Evolutionary conservation across 1,140 invertebrate species (phyloP).

Genomic region (Musca domestica): DNA sequence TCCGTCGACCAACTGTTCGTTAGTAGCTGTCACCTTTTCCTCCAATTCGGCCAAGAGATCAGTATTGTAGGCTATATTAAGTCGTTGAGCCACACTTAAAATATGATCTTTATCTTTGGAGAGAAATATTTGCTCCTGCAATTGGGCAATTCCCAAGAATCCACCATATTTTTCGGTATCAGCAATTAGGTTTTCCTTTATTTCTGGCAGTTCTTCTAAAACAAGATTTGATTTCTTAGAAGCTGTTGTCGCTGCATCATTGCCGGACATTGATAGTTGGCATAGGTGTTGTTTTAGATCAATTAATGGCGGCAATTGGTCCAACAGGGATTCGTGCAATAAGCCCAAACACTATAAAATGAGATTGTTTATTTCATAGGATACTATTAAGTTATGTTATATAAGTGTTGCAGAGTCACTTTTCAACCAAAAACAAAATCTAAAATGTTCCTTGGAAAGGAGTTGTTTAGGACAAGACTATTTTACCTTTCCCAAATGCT

Average conservation of each 20-base stretch:
- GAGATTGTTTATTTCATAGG: not conserved
- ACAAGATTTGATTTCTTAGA: conserved; percentile 51
- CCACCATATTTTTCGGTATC: conserved; percentile 59
- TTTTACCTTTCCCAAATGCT: conserved; percentile 22
- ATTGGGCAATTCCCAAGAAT: conserved; percentile 57
- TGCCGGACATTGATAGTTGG: conserved; percentile 37
- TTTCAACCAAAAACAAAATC: too few relatives aligned
- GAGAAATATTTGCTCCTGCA: conserved; percentile 58
- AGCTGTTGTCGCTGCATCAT: conserved; percentile 38
- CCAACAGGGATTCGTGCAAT: conserved; percentile 65
- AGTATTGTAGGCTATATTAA: conserved; percentile 57
- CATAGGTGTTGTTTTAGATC: conserved; percentile 71
- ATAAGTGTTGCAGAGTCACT: not conserved
- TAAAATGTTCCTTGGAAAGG: not conserved
- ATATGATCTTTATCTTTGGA: conserved; percentile 56
- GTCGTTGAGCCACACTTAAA: conserved; percentile 54
- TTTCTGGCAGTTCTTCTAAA: conserved; percentile 61
- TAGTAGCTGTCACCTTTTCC: conserved; percentile 30
- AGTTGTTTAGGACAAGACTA: not conserved
- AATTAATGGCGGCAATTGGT: conserved; percentile 72
- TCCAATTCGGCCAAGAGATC: conserved; percentile 57
- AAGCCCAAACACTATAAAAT: conserved; percentile 58
- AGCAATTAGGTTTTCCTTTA: conserved; percentile 46
- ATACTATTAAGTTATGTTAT: not conserved
- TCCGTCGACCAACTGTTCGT: conserved; percentile 11